These are phyloP conservation scores for Grammomys dolichurus DNA, from an alignment of 2,113 vertebrate species.

Conservation along the genomic window DNA sequence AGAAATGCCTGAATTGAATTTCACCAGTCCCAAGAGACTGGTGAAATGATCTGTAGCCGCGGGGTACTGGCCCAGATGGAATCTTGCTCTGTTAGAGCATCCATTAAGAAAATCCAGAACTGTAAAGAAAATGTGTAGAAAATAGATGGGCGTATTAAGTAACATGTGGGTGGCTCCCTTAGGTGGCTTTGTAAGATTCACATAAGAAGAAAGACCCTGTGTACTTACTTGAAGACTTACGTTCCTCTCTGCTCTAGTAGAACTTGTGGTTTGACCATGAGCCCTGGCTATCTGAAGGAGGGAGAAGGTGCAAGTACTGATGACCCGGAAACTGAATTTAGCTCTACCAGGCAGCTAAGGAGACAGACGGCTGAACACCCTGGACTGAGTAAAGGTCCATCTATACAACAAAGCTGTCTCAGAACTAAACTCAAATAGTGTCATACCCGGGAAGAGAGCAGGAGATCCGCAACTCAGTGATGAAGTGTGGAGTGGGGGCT, in stretches of 20 bases:
- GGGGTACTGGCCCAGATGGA: not conserved
- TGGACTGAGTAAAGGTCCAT: not conserved
- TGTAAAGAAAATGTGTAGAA: constrained; percentile 38
- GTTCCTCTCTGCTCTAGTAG: not conserved
- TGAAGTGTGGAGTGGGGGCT: not conserved
- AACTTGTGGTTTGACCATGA: not conserved
- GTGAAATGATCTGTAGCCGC: not conserved
- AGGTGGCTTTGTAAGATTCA: not conserved
- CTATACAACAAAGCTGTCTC: not conserved
- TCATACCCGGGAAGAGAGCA: not conserved
- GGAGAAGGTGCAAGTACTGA: not conserved
- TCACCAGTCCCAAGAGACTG: not conserved
- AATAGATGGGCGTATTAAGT: constrained; percentile 31
- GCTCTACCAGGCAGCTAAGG: constrained; percentile 2
- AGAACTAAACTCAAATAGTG: not conserved
- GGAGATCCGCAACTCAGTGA: not conserved
- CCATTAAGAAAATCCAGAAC: constrained; percentile 9
- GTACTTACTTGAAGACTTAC: not conserved
- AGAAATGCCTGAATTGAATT: not conserved
- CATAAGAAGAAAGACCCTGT: not conserved
- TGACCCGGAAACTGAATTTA: constrained; percentile 33
- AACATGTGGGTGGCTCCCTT: not conserved
- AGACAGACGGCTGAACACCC: not conserved
- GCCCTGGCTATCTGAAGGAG: not conserved
- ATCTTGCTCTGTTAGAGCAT: not conserved